Percentiles rank a stretch among this genome's conserved stretches.
Evolutionary conservation across 2,888 invertebrate genomes (phyloP).

Genomic region (Cylloceria caligata): DNA sequence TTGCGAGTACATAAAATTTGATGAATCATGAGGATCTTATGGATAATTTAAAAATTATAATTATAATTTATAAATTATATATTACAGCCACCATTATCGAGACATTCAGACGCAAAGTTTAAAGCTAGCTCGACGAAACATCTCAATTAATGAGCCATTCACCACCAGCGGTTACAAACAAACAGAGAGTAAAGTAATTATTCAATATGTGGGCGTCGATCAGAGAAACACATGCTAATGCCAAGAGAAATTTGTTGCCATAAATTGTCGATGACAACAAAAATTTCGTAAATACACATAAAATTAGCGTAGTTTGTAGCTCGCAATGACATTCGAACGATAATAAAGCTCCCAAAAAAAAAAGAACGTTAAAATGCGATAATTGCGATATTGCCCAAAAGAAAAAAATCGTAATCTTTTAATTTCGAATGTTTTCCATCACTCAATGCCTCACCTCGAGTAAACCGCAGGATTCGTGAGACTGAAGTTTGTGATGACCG

Average conservation of each 20-base stretch:
- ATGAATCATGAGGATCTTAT: slow-evolving; percentile 8
- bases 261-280: background rate
- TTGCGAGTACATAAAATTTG: slow-evolving; percentile 29
- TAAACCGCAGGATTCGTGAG: slow-evolving; percentile 86
- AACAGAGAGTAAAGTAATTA: slow-evolving; percentile 10
- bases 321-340: slow-evolving; percentile 44
- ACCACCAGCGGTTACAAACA: slow-evolving; percentile 23
- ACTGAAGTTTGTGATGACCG: slow-evolving; percentile 85
- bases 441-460: slow-evolving; percentile 86
- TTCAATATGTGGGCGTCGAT: too few species aligned
- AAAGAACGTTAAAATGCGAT: background rate
- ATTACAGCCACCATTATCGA: too few species aligned
- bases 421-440: slow-evolving; percentile 22
- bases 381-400: background rate
- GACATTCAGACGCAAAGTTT: slow-evolving; percentile 28
- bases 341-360: background rate
- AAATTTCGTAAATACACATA: slow-evolving; percentile 65
- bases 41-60: background rate
- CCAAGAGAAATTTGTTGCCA: too few species aligned
- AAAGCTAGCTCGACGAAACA: slow-evolving; percentile 17
- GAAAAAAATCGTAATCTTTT: background rate
- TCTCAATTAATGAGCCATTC: slow-evolving; percentile 12
- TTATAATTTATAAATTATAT: too few species aligned
- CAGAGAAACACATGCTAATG: too few species aligned
- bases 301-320: slow-evolving; percentile 36